phyloP scores from a whole-genome alignment of 2,113 vertebrate species.

The Numida meleagris region DNA sequence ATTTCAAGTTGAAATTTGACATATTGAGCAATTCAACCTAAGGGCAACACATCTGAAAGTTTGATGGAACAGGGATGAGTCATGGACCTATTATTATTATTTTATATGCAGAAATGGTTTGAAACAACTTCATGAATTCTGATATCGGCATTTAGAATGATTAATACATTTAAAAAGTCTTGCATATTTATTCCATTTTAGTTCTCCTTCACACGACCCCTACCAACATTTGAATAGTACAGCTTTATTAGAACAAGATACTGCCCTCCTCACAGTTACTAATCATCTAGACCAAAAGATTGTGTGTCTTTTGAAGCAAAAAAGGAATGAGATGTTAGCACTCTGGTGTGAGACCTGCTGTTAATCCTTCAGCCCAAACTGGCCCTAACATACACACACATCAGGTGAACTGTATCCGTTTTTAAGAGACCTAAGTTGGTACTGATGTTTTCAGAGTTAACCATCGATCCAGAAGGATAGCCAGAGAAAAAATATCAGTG shows the following conservation, averaged over 20 bases:
- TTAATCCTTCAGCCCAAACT: not conserved
- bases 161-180: not conserved
- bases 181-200: not conserved
- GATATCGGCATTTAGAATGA: not conserved
- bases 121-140: not conserved
- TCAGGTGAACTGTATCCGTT: accelerated
- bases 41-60: not conserved
- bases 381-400: not conserved
- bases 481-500: accelerated
- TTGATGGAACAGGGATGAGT: not conserved
- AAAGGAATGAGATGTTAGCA: not conserved
- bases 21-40: not conserved
- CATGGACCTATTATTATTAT: not conserved
- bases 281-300: not conserved
- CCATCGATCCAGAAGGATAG: not conserved
- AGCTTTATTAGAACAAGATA: not conserved
- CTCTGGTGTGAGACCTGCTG: not conserved
- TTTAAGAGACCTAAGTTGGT: no score
- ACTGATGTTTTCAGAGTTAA: accelerated
- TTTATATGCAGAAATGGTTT: not conserved
- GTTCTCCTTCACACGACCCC: not conserved
- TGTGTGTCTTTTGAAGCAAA: not conserved
- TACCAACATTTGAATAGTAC: not conserved
- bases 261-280: not conserved
- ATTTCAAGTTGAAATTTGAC: not conserved